Percentiles rank a stretch among this genome's conserved stretches.
Evolutionary conservation across 2,113 vertebrate species (phyloP).

Genomic region (Ciconia stormi): DNA sequence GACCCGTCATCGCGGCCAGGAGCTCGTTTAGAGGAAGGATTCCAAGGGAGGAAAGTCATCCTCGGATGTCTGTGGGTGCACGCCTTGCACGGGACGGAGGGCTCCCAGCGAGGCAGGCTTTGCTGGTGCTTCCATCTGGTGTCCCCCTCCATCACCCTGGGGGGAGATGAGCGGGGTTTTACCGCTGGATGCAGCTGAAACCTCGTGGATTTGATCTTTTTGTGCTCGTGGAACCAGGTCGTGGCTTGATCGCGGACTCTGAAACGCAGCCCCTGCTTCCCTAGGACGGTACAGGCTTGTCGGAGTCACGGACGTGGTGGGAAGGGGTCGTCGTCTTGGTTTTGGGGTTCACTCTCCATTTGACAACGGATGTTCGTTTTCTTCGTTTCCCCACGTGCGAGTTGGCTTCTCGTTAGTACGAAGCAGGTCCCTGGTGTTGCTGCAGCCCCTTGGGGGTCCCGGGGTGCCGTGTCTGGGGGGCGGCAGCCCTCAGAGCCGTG

Average conservation of each 20-base stretch:
- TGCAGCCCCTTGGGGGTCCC: neutral
- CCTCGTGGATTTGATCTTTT: neutral
- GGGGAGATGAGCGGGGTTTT: neutral
- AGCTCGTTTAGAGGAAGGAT: neutral
- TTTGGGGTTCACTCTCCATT: neutral
- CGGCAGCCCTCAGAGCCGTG: neutral
- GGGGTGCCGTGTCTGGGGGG: neutral
- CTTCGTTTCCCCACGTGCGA: accelerated
- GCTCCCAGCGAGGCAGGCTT: neutral
- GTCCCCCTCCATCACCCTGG: neutral
- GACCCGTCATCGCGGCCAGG: neutral
- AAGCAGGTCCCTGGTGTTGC: neutral
- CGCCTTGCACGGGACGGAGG: neutral
- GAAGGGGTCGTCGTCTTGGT: accelerated
- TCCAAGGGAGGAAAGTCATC: neutral
- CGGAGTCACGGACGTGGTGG: accelerated
- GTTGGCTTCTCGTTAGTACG: neutral
- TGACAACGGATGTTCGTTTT: neutral
- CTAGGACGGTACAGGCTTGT: accelerated
- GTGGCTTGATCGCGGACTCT: neutral
- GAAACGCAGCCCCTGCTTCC: neutral
- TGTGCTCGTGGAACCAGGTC: neutral
- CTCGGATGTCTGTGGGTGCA: neutral
- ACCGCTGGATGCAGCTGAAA: neutral
- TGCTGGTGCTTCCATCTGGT: neutral